These are phyloP conservation scores for Reinhardtius hippoglossoides DNA, from an alignment of 2,113 vertebrate species.

Conservation along the genomic window DNA sequence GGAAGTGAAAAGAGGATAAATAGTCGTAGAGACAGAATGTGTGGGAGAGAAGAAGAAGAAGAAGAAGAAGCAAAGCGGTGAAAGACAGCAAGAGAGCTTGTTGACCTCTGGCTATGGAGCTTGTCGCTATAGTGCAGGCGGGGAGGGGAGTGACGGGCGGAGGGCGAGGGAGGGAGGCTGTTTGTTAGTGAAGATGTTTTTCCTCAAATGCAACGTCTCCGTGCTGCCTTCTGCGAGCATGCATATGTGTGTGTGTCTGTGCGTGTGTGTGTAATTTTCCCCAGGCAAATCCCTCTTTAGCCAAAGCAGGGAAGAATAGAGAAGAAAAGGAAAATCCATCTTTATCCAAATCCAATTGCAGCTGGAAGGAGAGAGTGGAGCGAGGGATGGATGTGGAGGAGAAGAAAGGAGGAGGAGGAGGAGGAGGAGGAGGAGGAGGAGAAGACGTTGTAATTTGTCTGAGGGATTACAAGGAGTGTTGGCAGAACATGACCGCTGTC, in stretches of 20 bases:
- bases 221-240: too few relatives aligned
- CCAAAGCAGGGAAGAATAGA: constrained; percentile 82
- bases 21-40: constrained; percentile 21
- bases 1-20: constrained; percentile 26
- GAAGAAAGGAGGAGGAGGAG: constrained; percentile 73
- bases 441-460: constrained; percentile 84
- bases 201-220: constrained; percentile 66
- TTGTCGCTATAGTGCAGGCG: constrained; percentile 47
- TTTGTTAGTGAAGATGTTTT: constrained; percentile 75
- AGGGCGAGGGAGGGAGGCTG: not conserved
- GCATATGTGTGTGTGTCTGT: constrained; percentile 10
- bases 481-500: constrained; percentile 77
- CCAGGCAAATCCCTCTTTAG: constrained; percentile 83
- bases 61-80: constrained; percentile 19
- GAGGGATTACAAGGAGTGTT: constrained; percentile 84
- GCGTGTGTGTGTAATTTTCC: constrained; percentile 77
- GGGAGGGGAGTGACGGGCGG: constrained; percentile 18
- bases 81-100: constrained; percentile 63
- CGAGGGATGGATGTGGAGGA: constrained; percentile 51
- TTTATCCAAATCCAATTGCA: constrained; percentile 87
- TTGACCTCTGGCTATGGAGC: constrained; percentile 74
- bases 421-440: constrained; percentile 73
- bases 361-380: constrained; percentile 73
- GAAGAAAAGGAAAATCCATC: constrained; percentile 84
- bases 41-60: constrained; percentile 47